Evolutionary conservation across 1,140 invertebrate species (phyloP).

Genomic region (Drosophila varians): DNA sequence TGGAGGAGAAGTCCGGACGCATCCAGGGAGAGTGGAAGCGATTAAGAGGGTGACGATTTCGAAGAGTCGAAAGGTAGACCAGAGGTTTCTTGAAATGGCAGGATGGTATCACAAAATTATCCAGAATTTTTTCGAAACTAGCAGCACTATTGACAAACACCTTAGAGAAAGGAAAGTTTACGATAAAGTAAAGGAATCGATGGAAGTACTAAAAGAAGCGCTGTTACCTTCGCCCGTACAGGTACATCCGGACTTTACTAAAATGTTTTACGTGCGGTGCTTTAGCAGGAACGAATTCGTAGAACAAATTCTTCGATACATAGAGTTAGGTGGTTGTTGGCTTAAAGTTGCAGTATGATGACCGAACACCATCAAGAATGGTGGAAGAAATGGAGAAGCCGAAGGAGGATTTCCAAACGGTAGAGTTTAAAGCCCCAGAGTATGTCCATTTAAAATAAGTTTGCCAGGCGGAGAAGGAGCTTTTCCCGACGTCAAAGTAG

Average conservation of each 20-base stretch:
- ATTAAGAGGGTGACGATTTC: conserved; percentile 20
- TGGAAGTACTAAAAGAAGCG: too few species aligned
- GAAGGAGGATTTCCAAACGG: not conserved
- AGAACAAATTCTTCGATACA: too few species aligned
- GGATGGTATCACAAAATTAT: conserved; percentile 26
- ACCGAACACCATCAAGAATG: not conserved
- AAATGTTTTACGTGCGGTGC: conserved; percentile 1
- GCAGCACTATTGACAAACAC: conserved; percentile 6
- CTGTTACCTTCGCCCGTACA: conserved; percentile 2
- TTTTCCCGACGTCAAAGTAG: not conserved
- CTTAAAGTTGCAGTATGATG: too few species aligned
- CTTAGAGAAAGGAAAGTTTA: not conserved
- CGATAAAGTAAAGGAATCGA: too few species aligned
- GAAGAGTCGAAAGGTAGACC: conserved; percentile 1
- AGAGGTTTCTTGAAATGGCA: too few species aligned
- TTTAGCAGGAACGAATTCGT: too few species aligned
- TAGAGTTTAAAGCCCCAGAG: not conserved
- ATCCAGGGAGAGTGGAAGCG: conserved; percentile 41
- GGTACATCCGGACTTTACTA: not conserved
- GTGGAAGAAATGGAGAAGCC: not conserved
- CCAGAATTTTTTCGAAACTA: not conserved
- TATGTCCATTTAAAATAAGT: not conserved
- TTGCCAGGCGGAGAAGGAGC: not conserved
- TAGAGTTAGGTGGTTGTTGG: too few species aligned
- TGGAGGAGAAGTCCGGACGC: conserved; percentile 17